These are phyloP conservation scores for Micromesistius poutassou DNA, from an alignment of 2,797 vertebrate genomes.

Conservation along the genomic window DNA sequence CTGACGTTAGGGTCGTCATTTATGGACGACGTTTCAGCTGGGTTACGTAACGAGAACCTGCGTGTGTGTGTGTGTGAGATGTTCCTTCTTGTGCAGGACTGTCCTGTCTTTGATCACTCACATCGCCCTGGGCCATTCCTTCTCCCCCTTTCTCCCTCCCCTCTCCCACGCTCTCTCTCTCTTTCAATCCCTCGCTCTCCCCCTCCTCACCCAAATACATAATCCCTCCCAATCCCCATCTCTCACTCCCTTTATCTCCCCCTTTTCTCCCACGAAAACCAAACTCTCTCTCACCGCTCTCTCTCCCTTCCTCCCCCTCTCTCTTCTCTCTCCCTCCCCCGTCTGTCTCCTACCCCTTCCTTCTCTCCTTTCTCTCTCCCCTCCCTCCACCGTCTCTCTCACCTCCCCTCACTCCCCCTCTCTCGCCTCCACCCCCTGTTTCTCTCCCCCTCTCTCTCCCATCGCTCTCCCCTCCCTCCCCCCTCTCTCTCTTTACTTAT, in stretches of 20 bases:
- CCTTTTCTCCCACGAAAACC: constrained; percentile 9
- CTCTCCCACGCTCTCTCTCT: constrained; percentile 22
- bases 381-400: background rate
- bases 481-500: background rate
- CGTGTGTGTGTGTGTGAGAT: background rate
- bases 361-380: constrained; percentile 9
- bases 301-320: background rate
- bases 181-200: constrained; percentile 4
- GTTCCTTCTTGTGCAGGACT: background rate
- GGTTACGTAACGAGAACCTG: background rate
- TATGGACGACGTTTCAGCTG: background rate
- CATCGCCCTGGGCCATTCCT: background rate
- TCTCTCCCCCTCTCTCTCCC: background rate
- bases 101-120: constrained; percentile 6
- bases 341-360: constrained; percentile 15
- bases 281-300: background rate
- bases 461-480: constrained; percentile 2
- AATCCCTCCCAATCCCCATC: background rate
- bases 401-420: background rate
- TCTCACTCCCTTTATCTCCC: constrained; percentile 18
- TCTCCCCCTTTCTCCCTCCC: background rate
- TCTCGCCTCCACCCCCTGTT: constrained; percentile 10
- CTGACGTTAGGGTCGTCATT: background rate
- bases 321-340: background rate
- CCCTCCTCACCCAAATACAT: no score